phyloP scores from a whole-genome alignment of 2,113 vertebrate species.

The Hydropotes inermis region DNA sequence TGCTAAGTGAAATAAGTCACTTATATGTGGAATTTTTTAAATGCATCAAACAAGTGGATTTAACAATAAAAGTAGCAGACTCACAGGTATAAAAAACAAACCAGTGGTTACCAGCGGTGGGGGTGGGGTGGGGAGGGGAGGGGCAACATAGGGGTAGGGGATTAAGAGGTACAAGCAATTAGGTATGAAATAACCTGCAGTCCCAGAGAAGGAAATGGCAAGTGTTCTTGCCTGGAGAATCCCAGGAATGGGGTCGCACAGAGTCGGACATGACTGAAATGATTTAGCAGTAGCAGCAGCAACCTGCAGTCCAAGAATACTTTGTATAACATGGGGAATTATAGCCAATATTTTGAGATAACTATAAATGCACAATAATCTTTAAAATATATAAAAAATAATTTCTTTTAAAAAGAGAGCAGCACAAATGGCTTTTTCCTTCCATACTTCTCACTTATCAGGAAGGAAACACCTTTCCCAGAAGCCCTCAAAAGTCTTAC shows the following conservation, averaged over 20 bases:
- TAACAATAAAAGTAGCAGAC: background rate
- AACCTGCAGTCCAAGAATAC: background rate
- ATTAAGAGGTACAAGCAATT: background rate
- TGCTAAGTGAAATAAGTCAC: background rate
- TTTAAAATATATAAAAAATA: background rate
- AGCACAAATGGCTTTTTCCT: background rate
- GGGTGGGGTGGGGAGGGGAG: background rate
- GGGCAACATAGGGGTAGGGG: background rate
- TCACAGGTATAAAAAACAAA: background rate
- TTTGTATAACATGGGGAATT: background rate
- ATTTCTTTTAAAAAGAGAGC: background rate
- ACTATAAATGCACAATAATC: background rate
- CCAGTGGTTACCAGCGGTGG: background rate
- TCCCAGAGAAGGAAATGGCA: background rate
- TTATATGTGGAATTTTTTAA: background rate
- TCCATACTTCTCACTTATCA: background rate
- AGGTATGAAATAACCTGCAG: background rate
- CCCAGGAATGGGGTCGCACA: no score
- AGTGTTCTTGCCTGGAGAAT: no score
- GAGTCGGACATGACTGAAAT: no score
- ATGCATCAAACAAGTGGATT: background rate
- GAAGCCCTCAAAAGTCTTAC: background rate
- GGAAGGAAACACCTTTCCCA: background rate
- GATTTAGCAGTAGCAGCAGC: no score
- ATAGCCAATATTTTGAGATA: background rate